Conservation (phyloP, 2,888 invertebrate species). For the Zonitis immaculata region DNA sequence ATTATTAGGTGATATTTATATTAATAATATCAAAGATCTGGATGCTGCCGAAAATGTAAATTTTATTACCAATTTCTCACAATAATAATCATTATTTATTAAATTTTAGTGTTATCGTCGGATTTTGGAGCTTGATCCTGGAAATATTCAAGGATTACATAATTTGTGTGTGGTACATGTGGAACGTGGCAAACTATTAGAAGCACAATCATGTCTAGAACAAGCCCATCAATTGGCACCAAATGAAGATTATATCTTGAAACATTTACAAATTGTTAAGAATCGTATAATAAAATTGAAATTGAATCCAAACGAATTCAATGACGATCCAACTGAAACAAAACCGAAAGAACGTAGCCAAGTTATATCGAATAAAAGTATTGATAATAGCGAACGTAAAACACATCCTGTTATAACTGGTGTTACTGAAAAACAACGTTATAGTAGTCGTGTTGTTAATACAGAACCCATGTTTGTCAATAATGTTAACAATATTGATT, state of each 20-base stretch:
- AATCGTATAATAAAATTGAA: conserved; percentile 55
- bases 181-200: conserved; percentile 79
- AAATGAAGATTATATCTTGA: conserved; percentile 82
- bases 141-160: conserved; percentile 90
- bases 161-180: conserved; percentile 96
- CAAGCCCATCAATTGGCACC: conserved; percentile 80
- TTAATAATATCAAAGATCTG: conserved; percentile 90
- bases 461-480: conserved; percentile 49
- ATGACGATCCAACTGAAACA: conserved; percentile 37
- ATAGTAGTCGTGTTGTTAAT: conserved; percentile 47
- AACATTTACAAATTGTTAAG: conserved; percentile 85
- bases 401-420: conserved; percentile 45
- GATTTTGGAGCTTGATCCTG: conserved; percentile 81
- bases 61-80: conserved; percentile 22
- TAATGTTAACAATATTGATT: conserved; percentile 40
- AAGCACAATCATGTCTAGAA: conserved; percentile 80
- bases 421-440: conserved; percentile 45
- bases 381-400: conserved; percentile 43
- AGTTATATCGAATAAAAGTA: conserved; percentile 46
- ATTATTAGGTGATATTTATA: conserved; percentile 90
- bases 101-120: conserved; percentile 76
- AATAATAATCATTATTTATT: background rate
- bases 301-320: conserved; percentile 37
- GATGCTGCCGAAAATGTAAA: conserved; percentile 90
- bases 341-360: conserved; percentile 39